Evolutionary conservation across 2,797 vertebrate species (phyloP), one percentile per base, ranked within the genome.

Genomic region (Bradypus variegatus): DNA sequence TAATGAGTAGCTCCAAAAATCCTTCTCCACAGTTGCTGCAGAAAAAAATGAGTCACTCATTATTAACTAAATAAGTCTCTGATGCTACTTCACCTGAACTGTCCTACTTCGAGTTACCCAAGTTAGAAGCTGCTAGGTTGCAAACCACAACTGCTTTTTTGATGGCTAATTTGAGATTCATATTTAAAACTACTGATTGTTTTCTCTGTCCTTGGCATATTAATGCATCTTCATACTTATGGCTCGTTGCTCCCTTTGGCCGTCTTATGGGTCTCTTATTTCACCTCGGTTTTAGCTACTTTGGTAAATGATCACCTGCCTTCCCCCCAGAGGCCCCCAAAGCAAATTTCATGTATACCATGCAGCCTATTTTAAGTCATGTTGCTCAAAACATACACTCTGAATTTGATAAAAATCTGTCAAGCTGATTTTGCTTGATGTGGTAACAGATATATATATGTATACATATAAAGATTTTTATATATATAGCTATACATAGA

Each of bases 201-300:
- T 95, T 95, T 91, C 86, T 90, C 92, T 92, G 91, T 93, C 79
- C 38, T 93, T 94, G 94, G 84, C 73, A 45, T 94, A 93, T 95
- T 88, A 94, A 92, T 92, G 76, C 50, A 65, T 89, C 90, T 90
- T 94, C 84, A 84, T 90, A 55, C 69, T 83, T 89, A 79, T 1
- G 93, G 85, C 76, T 94, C 83, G 90, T 94, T 91, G 76, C 69
- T 93, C 83, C 27, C 45, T 6, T 75, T 90, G 77, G 64, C 69
- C 89, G 83, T 90, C 91, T 94, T 92, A 83, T 25, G 88, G 88
- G 78, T 11, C 92, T 92, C 86, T 94, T 93, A 91, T 85, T 94
- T 96, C 77, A 94, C n/a, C 73, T 78, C 58, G 60, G 5, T 77
- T 95, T 92, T 48, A 76, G 55, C 41, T 67, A 41, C 36, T 64